Percentiles rank a stretch among this genome's conserved stretches.
phyloP scores from a whole-genome alignment of 2,113 vertebrate genomes.

The Sinocyclocheilus anshuiensis region DNA sequence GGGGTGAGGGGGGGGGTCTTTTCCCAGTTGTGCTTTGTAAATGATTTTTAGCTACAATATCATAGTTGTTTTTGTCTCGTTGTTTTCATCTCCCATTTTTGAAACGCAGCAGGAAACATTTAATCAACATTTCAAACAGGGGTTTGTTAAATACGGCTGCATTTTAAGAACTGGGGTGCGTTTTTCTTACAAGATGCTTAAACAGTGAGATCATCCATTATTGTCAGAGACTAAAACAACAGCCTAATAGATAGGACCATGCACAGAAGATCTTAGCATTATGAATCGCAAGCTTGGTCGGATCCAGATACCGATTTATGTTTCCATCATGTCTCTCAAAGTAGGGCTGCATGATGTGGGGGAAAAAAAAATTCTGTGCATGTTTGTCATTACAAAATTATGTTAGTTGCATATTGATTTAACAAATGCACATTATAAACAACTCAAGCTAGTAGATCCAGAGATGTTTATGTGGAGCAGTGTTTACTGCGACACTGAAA shows the following conservation, averaged over 20 bases:
- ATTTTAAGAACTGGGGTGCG: constrained; percentile 71
- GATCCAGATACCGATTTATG: constrained; percentile 25
- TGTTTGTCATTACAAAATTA: background rate
- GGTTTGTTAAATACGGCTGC: constrained; percentile 56
- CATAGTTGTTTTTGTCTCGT: constrained; percentile 48
- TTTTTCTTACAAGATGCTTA: constrained; percentile 62
- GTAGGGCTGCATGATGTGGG: background rate
- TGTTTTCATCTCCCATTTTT: constrained; percentile 39
- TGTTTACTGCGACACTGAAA: background rate
- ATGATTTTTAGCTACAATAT: constrained; percentile 46
- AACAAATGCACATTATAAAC: background rate
- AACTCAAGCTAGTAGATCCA: background rate
- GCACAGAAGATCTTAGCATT: background rate
- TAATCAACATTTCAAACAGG: constrained; percentile 32
- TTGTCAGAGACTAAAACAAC: constrained; percentile 45
- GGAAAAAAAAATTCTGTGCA: background rate
- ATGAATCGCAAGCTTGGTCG: background rate
- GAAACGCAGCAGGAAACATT: constrained; percentile 25
- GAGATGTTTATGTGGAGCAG: background rate
- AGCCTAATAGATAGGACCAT: constrained; percentile 34
- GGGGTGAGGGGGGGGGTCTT: constrained; percentile 14
- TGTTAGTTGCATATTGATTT: background rate
- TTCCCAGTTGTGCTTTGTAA: constrained; percentile 53
- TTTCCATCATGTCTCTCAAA: background rate
- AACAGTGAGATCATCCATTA: constrained; percentile 69